Conservation (phyloP, 1,140 invertebrate genomes). For the Vollenhovia emeryi region DNA sequence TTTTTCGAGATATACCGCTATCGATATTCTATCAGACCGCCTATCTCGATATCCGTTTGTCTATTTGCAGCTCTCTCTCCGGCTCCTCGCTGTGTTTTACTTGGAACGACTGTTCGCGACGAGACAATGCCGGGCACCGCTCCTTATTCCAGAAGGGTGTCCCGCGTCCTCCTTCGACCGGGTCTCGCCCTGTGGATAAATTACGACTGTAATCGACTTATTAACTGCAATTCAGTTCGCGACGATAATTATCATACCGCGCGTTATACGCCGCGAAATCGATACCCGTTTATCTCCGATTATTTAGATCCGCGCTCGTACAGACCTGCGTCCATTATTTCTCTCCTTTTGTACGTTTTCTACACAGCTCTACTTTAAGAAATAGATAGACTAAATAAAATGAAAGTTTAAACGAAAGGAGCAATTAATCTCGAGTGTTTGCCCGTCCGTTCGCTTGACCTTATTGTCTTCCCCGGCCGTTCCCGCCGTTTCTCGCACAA, state of each 20-base stretch:
- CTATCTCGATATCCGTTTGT: constrained; percentile 47
- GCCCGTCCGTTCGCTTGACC: background rate
- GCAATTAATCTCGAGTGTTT: background rate
- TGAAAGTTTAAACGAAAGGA: background rate
- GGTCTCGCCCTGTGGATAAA: background rate
- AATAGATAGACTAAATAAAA: background rate
- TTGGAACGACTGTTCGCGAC: background rate
- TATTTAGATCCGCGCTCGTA: background rate
- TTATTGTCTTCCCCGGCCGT: constrained; percentile 10
- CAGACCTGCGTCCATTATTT: too few relatives aligned
- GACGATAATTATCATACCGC: background rate
- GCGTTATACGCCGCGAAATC: background rate
- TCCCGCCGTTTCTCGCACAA: background rate
- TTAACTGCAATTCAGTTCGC: background rate
- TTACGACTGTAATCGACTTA: background rate
- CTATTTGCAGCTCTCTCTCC: constrained; percentile 35
- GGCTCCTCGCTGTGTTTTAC: background rate
- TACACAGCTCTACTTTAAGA: background rate
- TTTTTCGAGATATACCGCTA: constrained; percentile 46
- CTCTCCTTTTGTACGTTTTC: background rate
- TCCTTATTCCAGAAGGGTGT: background rate
- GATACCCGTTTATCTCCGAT: background rate
- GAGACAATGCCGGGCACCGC: background rate
- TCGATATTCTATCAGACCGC: constrained; percentile 53
- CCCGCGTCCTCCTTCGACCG: background rate